A percentile compares a stretch with the other conserved stretches of the same genome.
Evolutionary conservation across 2,113 vertebrate species (phyloP).

Genomic region (Spizaetus ornatus): DNA sequence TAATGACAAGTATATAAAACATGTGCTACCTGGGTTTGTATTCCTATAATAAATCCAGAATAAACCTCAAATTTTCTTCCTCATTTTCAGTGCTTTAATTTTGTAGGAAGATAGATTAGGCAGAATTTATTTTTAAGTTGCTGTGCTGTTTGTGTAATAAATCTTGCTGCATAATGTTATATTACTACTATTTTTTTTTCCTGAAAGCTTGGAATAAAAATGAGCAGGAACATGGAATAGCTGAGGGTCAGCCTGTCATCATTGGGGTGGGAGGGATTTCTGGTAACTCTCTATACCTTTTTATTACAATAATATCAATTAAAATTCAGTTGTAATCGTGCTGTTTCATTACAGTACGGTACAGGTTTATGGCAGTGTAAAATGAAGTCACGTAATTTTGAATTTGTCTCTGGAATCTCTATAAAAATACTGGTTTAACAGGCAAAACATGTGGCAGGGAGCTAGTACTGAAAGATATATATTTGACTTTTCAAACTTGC

Average conservation of each 20-base stretch:
- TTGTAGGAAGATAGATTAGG: not conserved
- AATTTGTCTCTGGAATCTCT: not conserved
- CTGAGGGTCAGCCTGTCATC: accelerated
- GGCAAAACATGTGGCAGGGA: not conserved
- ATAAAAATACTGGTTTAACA: not conserved
- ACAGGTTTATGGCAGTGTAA: not conserved
- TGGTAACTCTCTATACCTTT: not conserved
- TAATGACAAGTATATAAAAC: accelerated
- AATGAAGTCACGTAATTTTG: accelerated
- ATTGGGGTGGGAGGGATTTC: not conserved
- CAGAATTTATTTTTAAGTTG: not conserved
- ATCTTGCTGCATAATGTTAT: not conserved
- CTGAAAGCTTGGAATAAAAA: not conserved
- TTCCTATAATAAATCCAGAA: not conserved
- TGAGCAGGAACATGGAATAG: not conserved
- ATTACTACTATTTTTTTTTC: not conserved
- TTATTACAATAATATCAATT: not conserved
- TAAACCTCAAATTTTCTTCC: not conserved
- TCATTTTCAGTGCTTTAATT: not conserved
- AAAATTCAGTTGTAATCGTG: not conserved
- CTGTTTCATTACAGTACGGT: not conserved
- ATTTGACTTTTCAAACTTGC: not conserved
- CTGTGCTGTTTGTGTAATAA: not conserved
- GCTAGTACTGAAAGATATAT: not conserved
- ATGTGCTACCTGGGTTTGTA: not conserved